phyloP scores from a whole-genome alignment of 2,888 invertebrate genomes.

The Meliscaeva auricollis region DNA sequence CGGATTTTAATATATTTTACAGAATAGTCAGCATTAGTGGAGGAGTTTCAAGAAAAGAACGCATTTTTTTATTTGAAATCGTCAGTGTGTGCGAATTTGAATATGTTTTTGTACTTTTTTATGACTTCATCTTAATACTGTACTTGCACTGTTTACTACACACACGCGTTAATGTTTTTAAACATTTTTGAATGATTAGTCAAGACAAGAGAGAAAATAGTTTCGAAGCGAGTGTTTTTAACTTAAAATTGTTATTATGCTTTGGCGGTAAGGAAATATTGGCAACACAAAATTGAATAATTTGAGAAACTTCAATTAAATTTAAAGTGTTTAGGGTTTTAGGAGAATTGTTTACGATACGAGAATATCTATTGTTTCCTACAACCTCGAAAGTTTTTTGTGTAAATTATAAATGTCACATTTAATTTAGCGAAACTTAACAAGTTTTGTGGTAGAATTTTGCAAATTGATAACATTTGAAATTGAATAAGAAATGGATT shows the following conservation, averaged over 20 bases:
- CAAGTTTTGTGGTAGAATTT: too few species aligned
- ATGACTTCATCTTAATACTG: slow-evolving; percentile 8
- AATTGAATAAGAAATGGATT: too few species aligned
- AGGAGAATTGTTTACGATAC: too few species aligned
- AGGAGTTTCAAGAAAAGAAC: neutral
- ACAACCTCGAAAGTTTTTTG: too few species aligned
- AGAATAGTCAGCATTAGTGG: neutral
- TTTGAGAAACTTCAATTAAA: neutral
- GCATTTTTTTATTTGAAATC: slow-evolving; percentile 36
- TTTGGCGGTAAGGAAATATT: neutral
- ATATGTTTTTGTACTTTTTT: slow-evolving; percentile 1
- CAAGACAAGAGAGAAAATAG: neutral
- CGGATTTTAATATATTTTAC: slow-evolving; percentile 9
- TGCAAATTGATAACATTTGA: too few species aligned
- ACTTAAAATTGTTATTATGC: neutral
- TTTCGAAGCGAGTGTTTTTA: neutral
- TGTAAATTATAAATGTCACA: too few species aligned
- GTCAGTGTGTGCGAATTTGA: slow-evolving; percentile 19
- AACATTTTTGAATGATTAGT: slow-evolving; percentile 9
- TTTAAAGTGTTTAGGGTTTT: neutral
- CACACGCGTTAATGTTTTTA: slow-evolving; percentile 6
- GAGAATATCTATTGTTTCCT: too few species aligned
- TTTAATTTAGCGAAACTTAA: too few species aligned
- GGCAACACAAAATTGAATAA: neutral
- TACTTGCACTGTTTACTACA: neutral